Conservation (phyloP, 2,888 invertebrate genomes). For the Achlya flavicornis region DNA sequence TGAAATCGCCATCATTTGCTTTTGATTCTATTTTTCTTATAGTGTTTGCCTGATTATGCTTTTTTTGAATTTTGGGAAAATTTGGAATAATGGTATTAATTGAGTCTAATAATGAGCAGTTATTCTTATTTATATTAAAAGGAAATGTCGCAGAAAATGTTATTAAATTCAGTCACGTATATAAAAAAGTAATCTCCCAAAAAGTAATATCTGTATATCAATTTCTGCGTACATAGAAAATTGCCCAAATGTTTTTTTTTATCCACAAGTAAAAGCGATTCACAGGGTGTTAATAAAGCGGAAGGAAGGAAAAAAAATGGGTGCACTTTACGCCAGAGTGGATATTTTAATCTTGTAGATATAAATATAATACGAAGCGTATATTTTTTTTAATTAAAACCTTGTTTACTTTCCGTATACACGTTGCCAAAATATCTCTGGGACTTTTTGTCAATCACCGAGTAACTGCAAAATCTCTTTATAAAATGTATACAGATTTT, state of each 20-base stretch:
- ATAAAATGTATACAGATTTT: too few relatives aligned
- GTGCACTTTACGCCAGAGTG: slow-evolving; percentile 20
- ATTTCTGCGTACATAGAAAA: slow-evolving; percentile 5
- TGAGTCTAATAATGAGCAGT: too few relatives aligned
- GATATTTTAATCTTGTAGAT: slow-evolving; percentile 12
- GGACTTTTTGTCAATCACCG: too few relatives aligned
- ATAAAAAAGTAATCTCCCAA: background rate
- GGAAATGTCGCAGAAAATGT: background rate
- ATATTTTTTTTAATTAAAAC: background rate
- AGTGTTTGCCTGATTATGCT: too few relatives aligned
- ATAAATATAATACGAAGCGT: background rate
- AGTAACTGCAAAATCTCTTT: too few relatives aligned
- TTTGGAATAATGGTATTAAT: too few relatives aligned
- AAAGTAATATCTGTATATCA: slow-evolving; percentile 7
- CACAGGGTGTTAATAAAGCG: slow-evolving; percentile 38
- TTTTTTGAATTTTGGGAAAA: too few relatives aligned
- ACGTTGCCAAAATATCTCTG: too few relatives aligned
- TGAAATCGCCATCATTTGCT: too few relatives aligned
- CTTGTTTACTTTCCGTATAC: background rate
- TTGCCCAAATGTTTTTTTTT: slow-evolving; percentile 38
- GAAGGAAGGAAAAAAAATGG: slow-evolving; percentile 24
- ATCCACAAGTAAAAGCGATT: slow-evolving; percentile 32
- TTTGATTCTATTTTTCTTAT: too few relatives aligned
- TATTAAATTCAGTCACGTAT: background rate
- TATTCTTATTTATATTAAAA: too few relatives aligned